A percentile compares a stretch with the other conserved stretches of the same genome.
phyloP scores from a whole-genome alignment of 2,888 invertebrate genomes.

The Shargacucullia verbasci region DNA sequence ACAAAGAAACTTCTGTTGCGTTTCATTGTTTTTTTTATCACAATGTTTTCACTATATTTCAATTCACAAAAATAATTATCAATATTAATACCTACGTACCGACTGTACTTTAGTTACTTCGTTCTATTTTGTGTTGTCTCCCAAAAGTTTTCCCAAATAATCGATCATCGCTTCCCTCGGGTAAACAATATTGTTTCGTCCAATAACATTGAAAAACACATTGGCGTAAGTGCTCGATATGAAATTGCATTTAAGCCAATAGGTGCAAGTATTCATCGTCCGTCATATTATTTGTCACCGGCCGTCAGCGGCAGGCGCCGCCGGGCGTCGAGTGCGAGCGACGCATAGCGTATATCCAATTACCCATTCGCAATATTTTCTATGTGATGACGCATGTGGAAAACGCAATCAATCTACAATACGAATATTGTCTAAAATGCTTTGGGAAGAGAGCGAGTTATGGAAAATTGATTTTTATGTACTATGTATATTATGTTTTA shows the following conservation, averaged over 20 bases:
- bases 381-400: conserved; percentile 79
- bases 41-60: too few relatives aligned
- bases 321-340: conserved; percentile 77
- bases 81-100: too few relatives aligned
- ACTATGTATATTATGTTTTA: not conserved
- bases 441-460: conserved; percentile 32
- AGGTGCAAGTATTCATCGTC: conserved; percentile 73
- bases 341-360: conserved; percentile 82
- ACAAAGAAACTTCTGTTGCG: conserved; percentile 29
- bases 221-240: conserved; percentile 62
- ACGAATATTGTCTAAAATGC: conserved; percentile 59
- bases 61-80: too few relatives aligned
- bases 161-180: conserved; percentile 45
- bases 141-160: conserved; percentile 30
- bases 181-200: conserved; percentile 45
- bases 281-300: conserved; percentile 86
- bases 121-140: conserved; percentile 27
- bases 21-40: too few relatives aligned
- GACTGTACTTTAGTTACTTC: conserved; percentile 11
- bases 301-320: conserved; percentile 80
- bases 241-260: conserved; percentile 76
- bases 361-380: conserved; percentile 87
- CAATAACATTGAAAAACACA: conserved; percentile 53
- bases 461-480: conserved; percentile 2
- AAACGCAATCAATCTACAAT: conserved; percentile 82